phyloP scores from a whole-genome alignment of 30 jellyfish, hydroid and myxozoan genomes.

The Haliclystus octoradiatus region DNA sequence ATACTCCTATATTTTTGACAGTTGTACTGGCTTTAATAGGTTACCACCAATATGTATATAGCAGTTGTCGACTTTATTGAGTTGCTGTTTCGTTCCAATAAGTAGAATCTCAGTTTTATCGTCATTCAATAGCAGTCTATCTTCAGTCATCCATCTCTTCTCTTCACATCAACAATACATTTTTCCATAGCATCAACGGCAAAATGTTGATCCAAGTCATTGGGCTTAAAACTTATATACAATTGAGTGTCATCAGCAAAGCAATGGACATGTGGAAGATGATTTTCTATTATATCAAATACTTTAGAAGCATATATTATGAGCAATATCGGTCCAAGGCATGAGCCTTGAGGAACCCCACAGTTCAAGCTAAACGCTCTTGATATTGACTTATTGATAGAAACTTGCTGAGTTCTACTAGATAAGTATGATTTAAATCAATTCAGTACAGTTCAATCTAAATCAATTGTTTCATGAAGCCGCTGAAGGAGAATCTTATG shows the following conservation, averaged over 20 bases:
- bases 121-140: too few species aligned
- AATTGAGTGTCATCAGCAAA: slow-evolving; percentile 46
- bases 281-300: slow-evolving; percentile 10
- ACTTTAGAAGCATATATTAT: slow-evolving; percentile 12
- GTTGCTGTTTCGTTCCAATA: too few species aligned
- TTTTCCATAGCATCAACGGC: background rate
- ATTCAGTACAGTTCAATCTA: slow-evolving; percentile 14
- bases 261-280: slow-evolving; percentile 2
- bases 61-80: too few species aligned
- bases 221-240: slow-evolving; percentile 18
- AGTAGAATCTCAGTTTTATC: too few species aligned
- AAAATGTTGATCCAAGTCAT: background rate
- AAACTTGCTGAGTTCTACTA: slow-evolving; percentile 8
- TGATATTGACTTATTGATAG: slow-evolving; percentile 5
- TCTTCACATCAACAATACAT: too few species aligned
- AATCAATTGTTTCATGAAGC: slow-evolving; percentile 2
- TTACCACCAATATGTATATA: too few species aligned
- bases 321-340: slow-evolving; percentile 18
- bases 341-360: slow-evolving; percentile 50
- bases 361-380: slow-evolving; percentile 12
- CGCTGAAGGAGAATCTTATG: slow-evolving; percentile 2
- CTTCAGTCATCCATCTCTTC: too few species aligned
- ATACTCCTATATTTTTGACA: too few species aligned
- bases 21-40: too few species aligned
- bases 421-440: slow-evolving; percentile 27